Conservation (phyloP, 2,113 vertebrate genomes). For the Brachyistius frenatus region DNA sequence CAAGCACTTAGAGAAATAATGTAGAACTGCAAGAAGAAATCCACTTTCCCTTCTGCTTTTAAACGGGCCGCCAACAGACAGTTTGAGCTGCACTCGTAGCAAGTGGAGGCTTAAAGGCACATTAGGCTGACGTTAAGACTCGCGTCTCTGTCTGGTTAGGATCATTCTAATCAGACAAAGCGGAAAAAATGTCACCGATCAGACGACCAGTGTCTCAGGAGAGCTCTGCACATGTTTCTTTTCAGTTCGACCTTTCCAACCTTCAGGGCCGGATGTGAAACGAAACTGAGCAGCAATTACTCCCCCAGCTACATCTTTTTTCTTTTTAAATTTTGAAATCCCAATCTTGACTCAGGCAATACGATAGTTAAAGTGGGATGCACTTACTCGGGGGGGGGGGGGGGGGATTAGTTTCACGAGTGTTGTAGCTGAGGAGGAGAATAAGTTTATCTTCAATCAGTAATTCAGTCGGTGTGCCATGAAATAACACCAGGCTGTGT, state of each 20-base stretch:
- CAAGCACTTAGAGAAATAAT: background rate
- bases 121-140: slow-evolving; percentile 16
- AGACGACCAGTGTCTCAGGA: slow-evolving; percentile 35
- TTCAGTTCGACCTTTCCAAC: slow-evolving; percentile 53
- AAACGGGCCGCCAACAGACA: background rate
- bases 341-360: background rate
- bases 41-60: background rate
- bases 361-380: slow-evolving; percentile 1
- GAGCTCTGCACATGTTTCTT: slow-evolving; percentile 30
- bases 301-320: background rate
- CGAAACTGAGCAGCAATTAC: slow-evolving; percentile 33
- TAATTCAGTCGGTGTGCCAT: slow-evolving; percentile 66
- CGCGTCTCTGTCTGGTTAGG: slow-evolving; percentile 22
- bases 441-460: slow-evolving; percentile 58
- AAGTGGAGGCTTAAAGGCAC: slow-evolving; percentile 8
- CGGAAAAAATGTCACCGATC: slow-evolving; percentile 51
- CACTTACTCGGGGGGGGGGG: slow-evolving; percentile 37
- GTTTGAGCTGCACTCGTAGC: slow-evolving; percentile 14
- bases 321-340: background rate
- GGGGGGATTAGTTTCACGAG: slow-evolving; percentile 30
- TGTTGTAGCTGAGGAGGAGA: slow-evolving; percentile 38
- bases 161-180: slow-evolving; percentile 26
- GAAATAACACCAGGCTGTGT: slow-evolving; percentile 66
- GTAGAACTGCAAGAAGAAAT: background rate
- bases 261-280: slow-evolving; percentile 5